Conservation (phyloP, 2,113 vertebrate genomes). For the Ochotona princeps region DNA sequence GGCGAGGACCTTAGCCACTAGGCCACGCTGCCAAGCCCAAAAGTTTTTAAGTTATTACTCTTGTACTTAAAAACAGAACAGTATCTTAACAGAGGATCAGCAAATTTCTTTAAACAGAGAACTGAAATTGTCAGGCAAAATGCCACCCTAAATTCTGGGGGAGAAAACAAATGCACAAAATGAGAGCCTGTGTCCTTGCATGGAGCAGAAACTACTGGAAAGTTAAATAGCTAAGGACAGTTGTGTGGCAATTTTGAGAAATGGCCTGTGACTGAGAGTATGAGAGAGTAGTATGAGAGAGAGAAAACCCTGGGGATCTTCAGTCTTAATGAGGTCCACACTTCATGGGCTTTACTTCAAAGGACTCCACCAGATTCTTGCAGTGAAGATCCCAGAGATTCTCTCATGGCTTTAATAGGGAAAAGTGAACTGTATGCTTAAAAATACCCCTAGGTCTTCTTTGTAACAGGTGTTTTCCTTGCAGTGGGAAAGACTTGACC, state of each 20-base stretch:
- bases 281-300: slow-evolving; percentile 22
- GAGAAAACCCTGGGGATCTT: background rate
- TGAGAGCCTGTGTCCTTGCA: background rate
- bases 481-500: background rate
- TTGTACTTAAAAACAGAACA: background rate
- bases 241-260: slow-evolving; percentile 23
- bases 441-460: background rate
- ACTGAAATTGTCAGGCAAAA: background rate
- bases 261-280: background rate
- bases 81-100: slow-evolving; percentile 21
- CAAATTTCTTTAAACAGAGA: slow-evolving; percentile 11
- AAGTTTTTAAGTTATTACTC: background rate
- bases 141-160: background rate
- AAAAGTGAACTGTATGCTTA: background rate
- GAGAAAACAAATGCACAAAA: background rate
- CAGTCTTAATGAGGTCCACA: background rate
- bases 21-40: too few species aligned
- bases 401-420: background rate
- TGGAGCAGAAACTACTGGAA: background rate
- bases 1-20: too few species aligned
- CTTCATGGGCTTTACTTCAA: background rate
- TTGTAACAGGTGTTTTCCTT: background rate
- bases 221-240: background rate
- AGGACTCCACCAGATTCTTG: background rate
- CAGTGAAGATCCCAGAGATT: background rate